phyloP scores from a whole-genome alignment of 2,888 invertebrate species.

The Brachypterus glaber region DNA sequence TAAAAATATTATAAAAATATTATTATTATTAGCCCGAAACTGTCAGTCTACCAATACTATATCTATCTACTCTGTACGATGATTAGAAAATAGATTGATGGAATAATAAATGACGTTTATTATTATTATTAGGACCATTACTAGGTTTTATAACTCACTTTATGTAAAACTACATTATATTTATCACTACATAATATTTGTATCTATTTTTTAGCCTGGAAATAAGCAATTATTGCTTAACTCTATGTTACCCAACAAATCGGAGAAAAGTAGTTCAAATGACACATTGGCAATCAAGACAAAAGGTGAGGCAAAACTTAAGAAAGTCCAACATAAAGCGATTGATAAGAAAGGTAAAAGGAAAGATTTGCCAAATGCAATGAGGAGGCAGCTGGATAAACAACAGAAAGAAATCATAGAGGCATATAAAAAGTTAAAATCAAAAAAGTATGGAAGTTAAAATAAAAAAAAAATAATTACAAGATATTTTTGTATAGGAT shows the following conservation, averaged over 20 bases:
- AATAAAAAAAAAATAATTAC: constrained; percentile 6
- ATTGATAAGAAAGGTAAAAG: constrained; percentile 50
- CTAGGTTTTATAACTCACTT: no score
- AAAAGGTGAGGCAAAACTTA: constrained; percentile 7
- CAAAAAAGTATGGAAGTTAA: constrained; percentile 23
- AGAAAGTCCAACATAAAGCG: constrained; percentile 21
- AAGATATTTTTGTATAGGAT: no score
- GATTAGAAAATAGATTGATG: no score
- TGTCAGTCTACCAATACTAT: no score
- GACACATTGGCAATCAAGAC: constrained; percentile 6
- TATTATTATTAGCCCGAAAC: no score
- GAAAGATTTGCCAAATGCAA: constrained; percentile 49
- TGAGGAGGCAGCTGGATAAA: constrained; percentile 49
- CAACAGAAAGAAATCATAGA: constrained; percentile 50
- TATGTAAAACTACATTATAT: no score
- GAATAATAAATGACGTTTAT: no score
- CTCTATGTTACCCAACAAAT: constrained; percentile 37
- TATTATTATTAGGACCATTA: no score
- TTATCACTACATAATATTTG: not conserved
- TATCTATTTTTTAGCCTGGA: constrained; percentile 48
- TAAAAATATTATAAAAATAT: no score
- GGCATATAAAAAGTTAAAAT: constrained; percentile 50
- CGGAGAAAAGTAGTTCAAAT: constrained; percentile 5
- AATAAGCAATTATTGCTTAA: constrained; percentile 53
- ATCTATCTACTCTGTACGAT: no score